Evolutionary conservation across 2,113 vertebrate genomes (phyloP).

Genomic region (Ctenomys sociabilis): DNA sequence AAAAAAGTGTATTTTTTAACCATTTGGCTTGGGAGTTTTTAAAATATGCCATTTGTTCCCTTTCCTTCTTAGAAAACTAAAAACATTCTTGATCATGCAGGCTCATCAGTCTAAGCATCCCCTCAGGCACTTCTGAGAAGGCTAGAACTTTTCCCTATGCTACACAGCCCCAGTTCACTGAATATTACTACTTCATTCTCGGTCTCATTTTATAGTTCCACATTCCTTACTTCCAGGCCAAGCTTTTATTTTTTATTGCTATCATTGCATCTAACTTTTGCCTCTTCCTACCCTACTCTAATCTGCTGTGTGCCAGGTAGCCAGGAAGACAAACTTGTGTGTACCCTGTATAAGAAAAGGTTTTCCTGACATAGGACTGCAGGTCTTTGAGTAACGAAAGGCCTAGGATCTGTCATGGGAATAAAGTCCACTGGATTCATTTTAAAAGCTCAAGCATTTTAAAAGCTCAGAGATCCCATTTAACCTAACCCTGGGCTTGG

Average conservation of each 20-base stretch:
- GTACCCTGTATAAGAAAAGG: not conserved
- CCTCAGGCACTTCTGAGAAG: not conserved
- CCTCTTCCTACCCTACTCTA: not conserved
- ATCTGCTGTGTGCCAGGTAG: not conserved
- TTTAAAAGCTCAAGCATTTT: slow-evolving; percentile 43
- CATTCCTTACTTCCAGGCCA: not conserved
- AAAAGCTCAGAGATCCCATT: slow-evolving; percentile 43
- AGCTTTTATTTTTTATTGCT: not conserved
- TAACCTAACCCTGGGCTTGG: not conserved
- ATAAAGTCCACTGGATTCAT: not conserved
- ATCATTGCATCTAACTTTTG: not conserved
- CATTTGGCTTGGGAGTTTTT: slow-evolving; percentile 21
- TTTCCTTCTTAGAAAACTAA: slow-evolving; percentile 44
- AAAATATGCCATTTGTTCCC: slow-evolving; percentile 17
- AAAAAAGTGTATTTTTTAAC: slow-evolving; percentile 21
- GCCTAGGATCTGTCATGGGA: not conserved
- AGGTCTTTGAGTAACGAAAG: not conserved
- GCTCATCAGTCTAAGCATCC: not conserved
- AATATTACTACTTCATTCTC: not conserved
- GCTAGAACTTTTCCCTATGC: not conserved
- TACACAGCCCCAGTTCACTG: not conserved
- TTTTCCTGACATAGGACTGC: not conserved
- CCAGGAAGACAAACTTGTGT: not conserved
- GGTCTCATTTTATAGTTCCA: not conserved
- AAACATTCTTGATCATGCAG: not conserved